Evolutionary conservation across 2,888 invertebrate genomes (phyloP).

Genomic region (Spodoptera littoralis): DNA sequence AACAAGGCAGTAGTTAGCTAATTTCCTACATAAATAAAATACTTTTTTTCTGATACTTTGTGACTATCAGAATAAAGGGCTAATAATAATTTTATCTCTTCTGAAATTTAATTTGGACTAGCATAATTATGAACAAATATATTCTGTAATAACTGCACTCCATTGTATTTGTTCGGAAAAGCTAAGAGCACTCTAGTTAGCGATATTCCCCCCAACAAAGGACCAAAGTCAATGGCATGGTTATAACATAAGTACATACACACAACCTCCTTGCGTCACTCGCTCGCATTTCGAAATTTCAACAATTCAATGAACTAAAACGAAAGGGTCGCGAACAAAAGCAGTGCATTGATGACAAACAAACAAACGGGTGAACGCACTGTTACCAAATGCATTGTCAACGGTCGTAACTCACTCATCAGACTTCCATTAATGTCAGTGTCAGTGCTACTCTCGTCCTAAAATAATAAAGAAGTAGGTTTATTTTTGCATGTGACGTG

Average conservation of each 20-base stretch:
- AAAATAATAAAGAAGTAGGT: conserved; percentile 19
- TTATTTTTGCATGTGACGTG: conserved; percentile 8
- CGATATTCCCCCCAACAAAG: conserved; percentile 5
- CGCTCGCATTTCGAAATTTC: conserved; percentile 44
- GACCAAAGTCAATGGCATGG: conserved; percentile 38
- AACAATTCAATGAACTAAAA: conserved; percentile 55
- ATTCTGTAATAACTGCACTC: too few species aligned
- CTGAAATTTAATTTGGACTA: too few species aligned
- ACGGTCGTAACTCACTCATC: conserved; percentile 57
- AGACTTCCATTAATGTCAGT: conserved; percentile 69
- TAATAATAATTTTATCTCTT: too few species aligned
- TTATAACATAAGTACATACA: not conserved
- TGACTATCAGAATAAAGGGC: too few species aligned
- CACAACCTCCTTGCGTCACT: conserved; percentile 16
- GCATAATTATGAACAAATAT: too few species aligned
- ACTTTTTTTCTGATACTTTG: too few species aligned
- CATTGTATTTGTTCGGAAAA: too few species aligned
- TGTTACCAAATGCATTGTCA: conserved; percentile 61
- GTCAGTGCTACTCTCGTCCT: conserved; percentile 56
- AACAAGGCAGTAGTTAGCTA: too few species aligned
- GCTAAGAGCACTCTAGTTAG: not conserved
- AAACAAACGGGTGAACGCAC: conserved; percentile 63
- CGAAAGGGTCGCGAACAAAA: conserved; percentile 65
- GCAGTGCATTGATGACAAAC: conserved; percentile 57
- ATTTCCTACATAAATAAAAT: too few species aligned